Base-by-base conservation (phyloP, 2,888 invertebrate species). In the Helicoverpa assulta region DNA sequence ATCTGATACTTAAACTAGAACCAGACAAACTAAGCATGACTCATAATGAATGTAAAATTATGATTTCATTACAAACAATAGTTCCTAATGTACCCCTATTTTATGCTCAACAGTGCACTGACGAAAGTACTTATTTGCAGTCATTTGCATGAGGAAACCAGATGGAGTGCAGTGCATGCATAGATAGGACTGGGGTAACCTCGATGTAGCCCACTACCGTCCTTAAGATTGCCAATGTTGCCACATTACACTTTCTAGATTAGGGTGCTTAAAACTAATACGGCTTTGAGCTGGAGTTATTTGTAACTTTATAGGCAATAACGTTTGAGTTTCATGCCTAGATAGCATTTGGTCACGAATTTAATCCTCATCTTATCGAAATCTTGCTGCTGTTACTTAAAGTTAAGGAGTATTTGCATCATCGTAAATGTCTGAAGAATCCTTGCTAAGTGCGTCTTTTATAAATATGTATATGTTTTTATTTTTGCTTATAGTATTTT, bases 71-170 rank as follows among this genome's bases (percentile, higher is more conserved):
- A 54, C 37, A 65, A 60, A 76, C 70, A 79, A 80, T 61, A 65
- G 75, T 65, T 70, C 73, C 59, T 54, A 72, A 74, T 61, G 67
- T 67, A 62, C 67, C 33, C 54, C 51, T 65, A 61, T 40, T 67
- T 16, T 54, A 73, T 69, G 75, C 71, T 74, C 67, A 51, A 54
- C 65, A 67, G 71, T 66, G 75, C 59, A 72, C 86, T 88, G 88
- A 89, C 85, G 89, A 92, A 92, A 92, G 87, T 85, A 85, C 83
- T 87, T 86, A 91, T 93, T 93, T 91, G 90, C 90, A 92, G 89
- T 87, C 80, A 93, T 92, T 93, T 93, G 91, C 93, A 94, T 93
- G 86, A 93, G 93, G 93, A 93, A 94, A 87, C 87, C 68, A 87
- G 90, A 92, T 91, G 90, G 88, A 85, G 84, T 83, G 81, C 56